These are phyloP conservation scores for Acanthaster planci DNA, from an alignment of 35 echinoderm and acorn worm genomes.

Conservation along the genomic window DNA sequence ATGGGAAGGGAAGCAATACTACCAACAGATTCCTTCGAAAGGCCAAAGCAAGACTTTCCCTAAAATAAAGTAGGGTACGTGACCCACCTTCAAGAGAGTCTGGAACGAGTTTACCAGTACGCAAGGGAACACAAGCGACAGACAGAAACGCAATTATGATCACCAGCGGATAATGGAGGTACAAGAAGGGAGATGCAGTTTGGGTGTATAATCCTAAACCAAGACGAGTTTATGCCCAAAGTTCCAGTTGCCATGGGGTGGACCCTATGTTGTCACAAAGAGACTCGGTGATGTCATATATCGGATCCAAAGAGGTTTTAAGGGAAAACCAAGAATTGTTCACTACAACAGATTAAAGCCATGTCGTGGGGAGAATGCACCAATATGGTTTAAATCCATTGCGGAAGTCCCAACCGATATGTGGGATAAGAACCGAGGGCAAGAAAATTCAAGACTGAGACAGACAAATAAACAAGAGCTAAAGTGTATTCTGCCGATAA, in stretches of 20 bases:
- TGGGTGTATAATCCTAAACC: constrained; percentile 41
- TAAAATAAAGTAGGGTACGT: constrained; percentile 19
- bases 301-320: constrained; percentile 25
- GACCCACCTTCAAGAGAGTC: neutral
- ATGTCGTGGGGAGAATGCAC: neutral
- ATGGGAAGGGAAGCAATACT: constrained; percentile 11
- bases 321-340: constrained; percentile 37
- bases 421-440: too few species aligned
- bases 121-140: constrained; percentile 28
- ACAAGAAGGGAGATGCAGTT: constrained; percentile 10
- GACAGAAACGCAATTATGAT: constrained; percentile 41
- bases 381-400: constrained; percentile 4
- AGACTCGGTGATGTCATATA: constrained; percentile 41
- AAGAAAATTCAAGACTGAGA: too few species aligned
- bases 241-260: constrained; percentile 33
- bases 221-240: constrained; percentile 49
- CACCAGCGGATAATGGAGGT: neutral
- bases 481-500: too few species aligned
- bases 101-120: constrained; percentile 16
- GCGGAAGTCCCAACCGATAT: neutral
- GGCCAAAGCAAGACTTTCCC: neutral
- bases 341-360: constrained; percentile 39
- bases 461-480: too few species aligned
- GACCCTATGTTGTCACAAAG: constrained; percentile 30
- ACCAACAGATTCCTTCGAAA: constrained; percentile 5